Evolutionary conservation across 1,140 invertebrate species (phyloP), one percentile per base, ranked within the genome.

Genomic region (Stegodyphus dumicola): DNA sequence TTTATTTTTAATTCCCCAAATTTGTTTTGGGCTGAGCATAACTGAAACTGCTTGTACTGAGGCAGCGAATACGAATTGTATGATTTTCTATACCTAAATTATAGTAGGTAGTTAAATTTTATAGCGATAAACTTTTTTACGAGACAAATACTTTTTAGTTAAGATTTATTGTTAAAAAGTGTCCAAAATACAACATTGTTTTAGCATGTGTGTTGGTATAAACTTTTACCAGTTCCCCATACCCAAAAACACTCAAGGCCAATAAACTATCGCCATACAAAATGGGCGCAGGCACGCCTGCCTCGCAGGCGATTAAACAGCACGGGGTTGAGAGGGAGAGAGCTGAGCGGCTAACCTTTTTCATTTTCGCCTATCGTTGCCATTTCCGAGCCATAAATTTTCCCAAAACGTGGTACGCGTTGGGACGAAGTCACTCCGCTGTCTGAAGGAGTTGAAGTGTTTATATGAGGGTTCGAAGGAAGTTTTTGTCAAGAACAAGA

Each of bases 291-390:
- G 51, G 11, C 53, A 77, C 48, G 18, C 75, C 51, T 77, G 67
- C 48, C 76, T 67, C 76, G 5, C 18, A 11, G 13, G 51, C 76
- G 76, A 77, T 77, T 77, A 77, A 77, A 77, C 52, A 65, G 65
- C 65, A 77, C 49, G 51, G 76, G 60, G 65, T 77, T 77, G 65
- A 77, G 65, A 52, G 60, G 53, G 56, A 60, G 70, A 18, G 33
- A 33, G 33, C 33, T 33, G 3, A 33, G 33, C 33, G 33, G 33
- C 33, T 33, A 33, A 33, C 33, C 3, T 33, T 79, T 79, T 79
- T 79, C 77, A 79, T 79, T 79, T 79, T 79, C 77, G 77, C 65
- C 77, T 79, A 79, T 79, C 77, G 65, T 79, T 79, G 77, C 77
- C 66, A 79, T 79, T 79, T 79, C 77, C 77, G 77, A 65, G 67